phyloP scores from a whole-genome alignment of 92 coral and sea anemone genomes.

The Muricea muricata region DNA sequence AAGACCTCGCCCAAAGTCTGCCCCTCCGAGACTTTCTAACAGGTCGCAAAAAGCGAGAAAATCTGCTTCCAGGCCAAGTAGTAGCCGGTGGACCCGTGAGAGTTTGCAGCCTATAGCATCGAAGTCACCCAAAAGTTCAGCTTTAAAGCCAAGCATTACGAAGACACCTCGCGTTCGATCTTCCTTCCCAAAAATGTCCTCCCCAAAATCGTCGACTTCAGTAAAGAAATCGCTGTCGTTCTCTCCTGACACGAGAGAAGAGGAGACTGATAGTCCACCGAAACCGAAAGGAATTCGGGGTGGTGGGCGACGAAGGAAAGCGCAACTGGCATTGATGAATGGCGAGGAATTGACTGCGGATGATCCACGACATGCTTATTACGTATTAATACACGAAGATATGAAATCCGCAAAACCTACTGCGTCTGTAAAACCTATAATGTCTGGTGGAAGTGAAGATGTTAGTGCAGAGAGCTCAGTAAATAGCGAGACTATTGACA shows the following conservation, averaged over 20 bases:
- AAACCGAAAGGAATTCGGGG: slow-evolving; percentile 50
- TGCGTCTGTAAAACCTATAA: slow-evolving; percentile 96
- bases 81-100: not conserved
- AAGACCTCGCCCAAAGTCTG: slow-evolving; percentile 74
- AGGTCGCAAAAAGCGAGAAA: not conserved
- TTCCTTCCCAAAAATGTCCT: slow-evolving; percentile 2
- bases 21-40: slow-evolving; percentile 53
- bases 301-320: slow-evolving; percentile 49
- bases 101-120: slow-evolving; percentile 19
- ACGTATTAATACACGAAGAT: slow-evolving; percentile 45
- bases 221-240: slow-evolving; percentile 30
- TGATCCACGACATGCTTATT: slow-evolving; percentile 37
- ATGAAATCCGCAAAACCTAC: slow-evolving; percentile 78
- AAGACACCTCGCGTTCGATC: slow-evolving; percentile 43
- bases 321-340: slow-evolving; percentile 34
- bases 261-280: slow-evolving; percentile 35
- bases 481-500: not conserved
- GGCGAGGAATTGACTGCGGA: slow-evolving; percentile 11
- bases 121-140: slow-evolving; percentile 21
- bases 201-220: slow-evolving; percentile 22
- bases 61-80: slow-evolving; percentile 25
- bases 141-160: slow-evolving; percentile 10
- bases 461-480: not conserved
- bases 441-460: slow-evolving; percentile 46
- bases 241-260: slow-evolving; percentile 33